Evolutionary conservation across 2,797 vertebrate species (phyloP), one percentile per base, ranked within the genome.

Genomic region (Otolemur crassicaudatus): DNA sequence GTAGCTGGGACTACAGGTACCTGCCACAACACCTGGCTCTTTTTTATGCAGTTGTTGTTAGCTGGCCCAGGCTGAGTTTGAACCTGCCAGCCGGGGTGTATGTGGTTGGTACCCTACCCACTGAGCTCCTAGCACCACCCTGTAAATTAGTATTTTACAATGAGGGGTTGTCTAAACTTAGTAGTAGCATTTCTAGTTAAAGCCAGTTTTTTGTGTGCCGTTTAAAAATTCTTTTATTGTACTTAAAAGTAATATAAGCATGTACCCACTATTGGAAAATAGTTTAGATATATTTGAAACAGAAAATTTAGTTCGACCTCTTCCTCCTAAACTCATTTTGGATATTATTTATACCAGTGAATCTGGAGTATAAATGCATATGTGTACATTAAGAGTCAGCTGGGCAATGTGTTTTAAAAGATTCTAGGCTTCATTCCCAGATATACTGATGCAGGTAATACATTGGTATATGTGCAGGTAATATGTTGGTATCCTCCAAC

Each of bases 171-270:
- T 70, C 85, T 96, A 65, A 88, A 96, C 67, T n/a, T 58, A 77
- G 17, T 91, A 65, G 58, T 93, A n/a, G 37, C 31, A 34, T 70
- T 87, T 93, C 58, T 81, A 69, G 17, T 81, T 81, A 90, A 72
- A 82, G 29, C 25, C 43, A 61, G 31, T 80, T 86, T 72, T 88
- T 87, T 91, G 56, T 77, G 43, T 87, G 49, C 16, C 3, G 65
- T 70, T 96, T 94, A 91, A 86, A 87, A 94, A 31, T 37, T 91
- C 8, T 70, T 61, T 81, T 11, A 14, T 95, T 77, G 25, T 91
- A 89, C 46, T 83, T 85, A 29, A 83, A 90, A 95, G 84, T 7
- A 79, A 20, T 17, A 6, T 79, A 72, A 90, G 53, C 23, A 84
- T 93, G 72, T 69, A 53, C 29, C 46, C 46, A 49, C 46, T 49